phyloP scores from a whole-genome alignment of 2,888 invertebrate genomes.

The Diabrotica balteata region DNA sequence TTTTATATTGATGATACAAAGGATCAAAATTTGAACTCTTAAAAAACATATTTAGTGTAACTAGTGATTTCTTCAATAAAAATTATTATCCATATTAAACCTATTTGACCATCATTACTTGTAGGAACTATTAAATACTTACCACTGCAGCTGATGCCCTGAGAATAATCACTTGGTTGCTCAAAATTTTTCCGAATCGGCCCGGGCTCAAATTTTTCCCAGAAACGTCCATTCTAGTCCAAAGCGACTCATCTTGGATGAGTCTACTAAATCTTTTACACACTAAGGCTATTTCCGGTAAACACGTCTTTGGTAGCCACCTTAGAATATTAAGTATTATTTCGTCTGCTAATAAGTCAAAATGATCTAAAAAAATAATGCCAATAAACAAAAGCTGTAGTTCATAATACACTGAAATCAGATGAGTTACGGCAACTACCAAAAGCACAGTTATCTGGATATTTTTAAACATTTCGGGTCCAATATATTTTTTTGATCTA shows the following conservation, averaged over 20 bases:
- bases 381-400: too few species aligned
- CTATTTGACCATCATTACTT: background rate
- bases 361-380: conserved; percentile 67
- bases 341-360: conserved; percentile 83
- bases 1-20: too few species aligned
- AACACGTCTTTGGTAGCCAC: conserved; percentile 79
- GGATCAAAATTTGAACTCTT: too few species aligned
- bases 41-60: too few species aligned
- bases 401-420: too few species aligned
- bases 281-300: conserved; percentile 76
- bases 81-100: too few species aligned
- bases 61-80: too few species aligned
- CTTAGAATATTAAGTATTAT: conserved; percentile 82
- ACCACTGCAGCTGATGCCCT: conserved; percentile 84
- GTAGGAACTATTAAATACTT: conserved; percentile 42
- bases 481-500: too few species aligned
- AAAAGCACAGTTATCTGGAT: too few species aligned
- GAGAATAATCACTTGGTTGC: conserved; percentile 78
- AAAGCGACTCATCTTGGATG: conserved; percentile 83
- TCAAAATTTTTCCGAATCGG: conserved; percentile 77
- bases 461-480: too few species aligned
- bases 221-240: conserved; percentile 84
- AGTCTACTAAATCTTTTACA: conserved; percentile 82
- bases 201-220: conserved; percentile 72
- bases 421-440: too few species aligned